Evolutionary conservation across 1,140 invertebrate genomes (phyloP).

Genomic region (Adelges cooleyi): DNA sequence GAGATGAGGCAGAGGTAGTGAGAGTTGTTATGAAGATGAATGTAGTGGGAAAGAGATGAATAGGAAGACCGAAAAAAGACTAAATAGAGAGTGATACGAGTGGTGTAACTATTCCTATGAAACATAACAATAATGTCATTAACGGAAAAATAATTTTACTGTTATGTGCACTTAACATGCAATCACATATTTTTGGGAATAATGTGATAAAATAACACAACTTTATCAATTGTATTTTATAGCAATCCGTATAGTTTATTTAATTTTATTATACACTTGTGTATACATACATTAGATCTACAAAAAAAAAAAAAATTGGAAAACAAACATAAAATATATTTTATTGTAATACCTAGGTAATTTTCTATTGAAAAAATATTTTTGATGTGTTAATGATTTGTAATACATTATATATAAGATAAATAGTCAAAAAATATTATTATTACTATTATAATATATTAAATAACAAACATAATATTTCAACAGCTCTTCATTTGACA

Average conservation of each 20-base stretch:
- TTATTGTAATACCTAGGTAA: neutral
- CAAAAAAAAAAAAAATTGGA: neutral
- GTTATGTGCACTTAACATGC: neutral
- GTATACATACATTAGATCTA: slow-evolving; percentile 13
- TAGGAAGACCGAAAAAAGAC: neutral
- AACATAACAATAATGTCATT: neutral
- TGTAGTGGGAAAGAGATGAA: neutral
- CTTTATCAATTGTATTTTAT: neutral
- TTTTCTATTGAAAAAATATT: slow-evolving; percentile 25
- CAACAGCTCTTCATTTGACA: slow-evolving; percentile 29
- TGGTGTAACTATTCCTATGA: neutral
- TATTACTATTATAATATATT: slow-evolving; percentile 27
- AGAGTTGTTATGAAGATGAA: too few species aligned
- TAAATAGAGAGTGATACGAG: neutral
- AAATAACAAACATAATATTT: slow-evolving; percentile 29
- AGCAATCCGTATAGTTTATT: neutral
- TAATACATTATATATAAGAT: slow-evolving; percentile 15
- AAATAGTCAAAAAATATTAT: slow-evolving; percentile 29
- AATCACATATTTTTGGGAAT: neutral
- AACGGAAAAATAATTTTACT: neutral
- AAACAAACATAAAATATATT: slow-evolving; percentile 7
- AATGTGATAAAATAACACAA: neutral
- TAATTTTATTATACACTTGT: neutral
- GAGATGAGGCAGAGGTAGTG: too few species aligned
- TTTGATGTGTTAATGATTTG: slow-evolving; percentile 1